Evolutionary conservation across 2,113 vertebrate genomes (phyloP).

Genomic region (Anolis sagrei): DNA sequence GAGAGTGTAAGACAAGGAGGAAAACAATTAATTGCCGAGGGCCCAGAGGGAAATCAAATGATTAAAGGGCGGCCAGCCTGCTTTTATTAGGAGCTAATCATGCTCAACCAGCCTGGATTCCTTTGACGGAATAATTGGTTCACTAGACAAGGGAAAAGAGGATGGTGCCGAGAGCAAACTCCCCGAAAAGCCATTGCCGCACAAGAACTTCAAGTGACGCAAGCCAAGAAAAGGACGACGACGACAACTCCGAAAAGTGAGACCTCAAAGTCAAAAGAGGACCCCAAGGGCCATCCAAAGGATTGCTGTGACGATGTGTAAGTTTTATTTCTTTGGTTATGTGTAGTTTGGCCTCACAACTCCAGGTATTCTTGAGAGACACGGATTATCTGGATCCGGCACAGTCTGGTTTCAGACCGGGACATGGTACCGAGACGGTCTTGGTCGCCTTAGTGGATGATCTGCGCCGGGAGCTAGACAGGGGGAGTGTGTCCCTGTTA

Average conservation of each 20-base stretch:
- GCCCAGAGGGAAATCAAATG: conserved; percentile 31
- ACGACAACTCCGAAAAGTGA: background rate
- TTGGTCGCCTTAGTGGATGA: too few relatives aligned
- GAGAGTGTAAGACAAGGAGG: background rate
- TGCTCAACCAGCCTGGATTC: conserved; percentile 13
- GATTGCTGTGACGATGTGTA: too few relatives aligned
- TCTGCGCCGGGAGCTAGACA: too few relatives aligned
- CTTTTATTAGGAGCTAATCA: conserved; percentile 39
- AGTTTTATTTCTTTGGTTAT: too few relatives aligned
- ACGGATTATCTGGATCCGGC: too few relatives aligned
- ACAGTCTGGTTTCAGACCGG: too few relatives aligned
- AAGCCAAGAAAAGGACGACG: background rate
- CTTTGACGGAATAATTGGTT: conserved; percentile 32
- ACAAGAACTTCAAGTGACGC: background rate
- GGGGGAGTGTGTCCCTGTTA: too few relatives aligned
- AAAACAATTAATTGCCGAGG: conserved; percentile 36
- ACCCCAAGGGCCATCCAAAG: too few relatives aligned
- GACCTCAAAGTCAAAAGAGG: background rate
- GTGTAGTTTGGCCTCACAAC: too few relatives aligned
- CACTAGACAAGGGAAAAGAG: background rate
- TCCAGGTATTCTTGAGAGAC: too few relatives aligned
- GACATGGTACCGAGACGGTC: too few relatives aligned
- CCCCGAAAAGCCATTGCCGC: background rate
- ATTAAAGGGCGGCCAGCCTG: conserved; percentile 17
- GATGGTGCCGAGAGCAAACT: background rate